Conservation (phyloP, 2,888 invertebrate genomes). For the Lissonota sp. region DNA sequence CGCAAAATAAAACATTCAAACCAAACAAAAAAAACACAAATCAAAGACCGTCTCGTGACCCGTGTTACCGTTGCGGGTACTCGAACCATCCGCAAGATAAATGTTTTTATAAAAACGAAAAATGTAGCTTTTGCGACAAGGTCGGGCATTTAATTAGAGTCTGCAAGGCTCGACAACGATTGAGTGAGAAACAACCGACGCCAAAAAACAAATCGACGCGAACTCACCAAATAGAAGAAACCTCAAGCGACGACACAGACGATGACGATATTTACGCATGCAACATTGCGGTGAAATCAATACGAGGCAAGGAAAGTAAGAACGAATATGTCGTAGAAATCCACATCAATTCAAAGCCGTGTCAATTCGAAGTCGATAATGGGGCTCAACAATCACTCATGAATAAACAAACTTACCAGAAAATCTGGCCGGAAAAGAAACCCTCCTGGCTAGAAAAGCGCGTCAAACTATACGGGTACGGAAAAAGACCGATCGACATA, state of each 20-base stretch:
- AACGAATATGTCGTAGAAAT: conserved; percentile 44
- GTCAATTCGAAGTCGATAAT: conserved; percentile 49
- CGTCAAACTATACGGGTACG: conserved; percentile 30
- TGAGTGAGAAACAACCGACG: conserved; percentile 20
- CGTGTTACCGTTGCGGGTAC: conserved; percentile 51
- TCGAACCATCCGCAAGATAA: conserved; percentile 40
- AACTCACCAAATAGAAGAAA: conserved; percentile 46
- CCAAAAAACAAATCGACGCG: conserved; percentile 21
- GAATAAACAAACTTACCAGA: conserved; percentile 45
- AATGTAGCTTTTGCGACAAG: conserved; percentile 45
- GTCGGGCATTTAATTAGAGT: conserved; percentile 28
- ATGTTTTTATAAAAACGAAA: conserved; percentile 46
- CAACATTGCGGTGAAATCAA: conserved; percentile 17
- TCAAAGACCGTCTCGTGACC: conserved; percentile 11
- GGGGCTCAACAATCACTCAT: conserved; percentile 51
- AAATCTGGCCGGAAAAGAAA: conserved; percentile 35
- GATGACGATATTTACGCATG: conserved; percentile 42
- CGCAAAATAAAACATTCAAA: conserved; percentile 32
- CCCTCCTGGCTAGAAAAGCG: conserved; percentile 29
- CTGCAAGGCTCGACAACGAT: conserved; percentile 37
- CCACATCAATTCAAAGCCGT: conserved; percentile 35
- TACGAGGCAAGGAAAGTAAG: conserved; percentile 14
- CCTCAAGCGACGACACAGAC: conserved; percentile 19
- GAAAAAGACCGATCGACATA: conserved; percentile 40
- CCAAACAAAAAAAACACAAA: conserved; percentile 29